Evolutionary conservation across 2,797 vertebrate species (phyloP).

Genomic region (Pelobates cultripes): DNA sequence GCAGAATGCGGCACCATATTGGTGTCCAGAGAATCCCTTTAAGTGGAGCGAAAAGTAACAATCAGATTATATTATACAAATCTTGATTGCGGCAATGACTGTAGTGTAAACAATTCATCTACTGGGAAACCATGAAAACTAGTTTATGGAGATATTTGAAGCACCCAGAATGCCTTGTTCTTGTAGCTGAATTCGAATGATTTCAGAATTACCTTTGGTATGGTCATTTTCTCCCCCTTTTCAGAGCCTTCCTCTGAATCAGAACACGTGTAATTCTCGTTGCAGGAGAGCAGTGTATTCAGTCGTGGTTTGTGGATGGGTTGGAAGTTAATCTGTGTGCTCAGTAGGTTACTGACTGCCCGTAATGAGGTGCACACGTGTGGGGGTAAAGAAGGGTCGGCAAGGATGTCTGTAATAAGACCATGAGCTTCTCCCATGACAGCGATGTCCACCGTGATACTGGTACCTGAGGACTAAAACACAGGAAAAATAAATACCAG

Average conservation of each 20-base stretch:
- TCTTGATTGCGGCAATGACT: no score
- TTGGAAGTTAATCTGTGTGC: conserved; percentile 91
- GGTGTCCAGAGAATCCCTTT: no score
- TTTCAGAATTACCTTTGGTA: conserved; percentile 82
- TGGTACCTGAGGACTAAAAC: conserved; percentile 85
- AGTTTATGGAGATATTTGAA: no score
- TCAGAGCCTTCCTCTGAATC: conserved; percentile 89
- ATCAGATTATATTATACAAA: no score
- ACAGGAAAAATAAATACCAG: neutral
- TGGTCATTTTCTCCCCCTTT: conserved; percentile 84
- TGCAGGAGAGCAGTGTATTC: conserved; percentile 74
- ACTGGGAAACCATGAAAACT: no score
- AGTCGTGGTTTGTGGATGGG: conserved; percentile 85
- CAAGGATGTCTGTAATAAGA: conserved; percentile 93
- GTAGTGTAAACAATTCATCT: no score
- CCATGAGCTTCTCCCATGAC: conserved; percentile 98
- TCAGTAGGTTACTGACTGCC: conserved; percentile 94
- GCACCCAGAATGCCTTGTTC: no score
- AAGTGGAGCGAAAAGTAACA: no score
- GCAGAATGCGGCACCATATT: no score
- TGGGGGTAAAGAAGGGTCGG: conserved; percentile 89
- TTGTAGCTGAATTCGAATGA: no score
- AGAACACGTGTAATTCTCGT: conserved; percentile 83
- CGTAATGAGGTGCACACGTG: conserved; percentile 92
- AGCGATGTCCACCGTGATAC: conserved; percentile 89